phyloP scores from a whole-genome alignment of 1,140 invertebrate genomes.

The Conus ventricosus region DNA sequence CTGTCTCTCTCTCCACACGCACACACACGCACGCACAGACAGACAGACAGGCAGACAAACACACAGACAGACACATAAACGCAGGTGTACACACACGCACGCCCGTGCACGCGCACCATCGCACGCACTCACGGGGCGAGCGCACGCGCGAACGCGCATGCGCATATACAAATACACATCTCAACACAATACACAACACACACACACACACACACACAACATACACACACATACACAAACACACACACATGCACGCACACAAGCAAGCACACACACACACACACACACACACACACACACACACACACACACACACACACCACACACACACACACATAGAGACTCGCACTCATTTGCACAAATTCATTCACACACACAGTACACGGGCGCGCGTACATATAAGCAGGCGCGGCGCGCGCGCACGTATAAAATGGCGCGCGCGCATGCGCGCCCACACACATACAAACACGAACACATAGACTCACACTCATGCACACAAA shows the following conservation, averaged over 20 bases:
- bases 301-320: constrained; percentile 8
- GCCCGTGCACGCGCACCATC: neutral
- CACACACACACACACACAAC: neutral
- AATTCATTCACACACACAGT: neutral
- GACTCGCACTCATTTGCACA: neutral
- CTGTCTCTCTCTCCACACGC: neutral
- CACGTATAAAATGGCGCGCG: neutral
- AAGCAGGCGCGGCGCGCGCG: neutral
- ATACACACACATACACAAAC: neutral
- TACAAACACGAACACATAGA: neutral
- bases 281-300: constrained; percentile 17
- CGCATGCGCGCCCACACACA: neutral
- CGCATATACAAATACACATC: neutral
- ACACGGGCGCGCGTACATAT: neutral
- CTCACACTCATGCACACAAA: neutral
- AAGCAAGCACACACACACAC: constrained; percentile 7
- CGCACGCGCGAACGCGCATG: neutral
- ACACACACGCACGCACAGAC: neutral
- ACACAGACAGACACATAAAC: neutral
- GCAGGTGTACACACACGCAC: no score
- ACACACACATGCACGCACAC: neutral
- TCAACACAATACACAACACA: neutral
- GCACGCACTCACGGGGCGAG: neutral
- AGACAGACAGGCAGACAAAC: neutral
- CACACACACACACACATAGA: constrained; percentile 15